These are phyloP conservation scores for Chironomus tepperi DNA, from an alignment of 1,140 invertebrate genomes.

Conservation along the genomic window DNA sequence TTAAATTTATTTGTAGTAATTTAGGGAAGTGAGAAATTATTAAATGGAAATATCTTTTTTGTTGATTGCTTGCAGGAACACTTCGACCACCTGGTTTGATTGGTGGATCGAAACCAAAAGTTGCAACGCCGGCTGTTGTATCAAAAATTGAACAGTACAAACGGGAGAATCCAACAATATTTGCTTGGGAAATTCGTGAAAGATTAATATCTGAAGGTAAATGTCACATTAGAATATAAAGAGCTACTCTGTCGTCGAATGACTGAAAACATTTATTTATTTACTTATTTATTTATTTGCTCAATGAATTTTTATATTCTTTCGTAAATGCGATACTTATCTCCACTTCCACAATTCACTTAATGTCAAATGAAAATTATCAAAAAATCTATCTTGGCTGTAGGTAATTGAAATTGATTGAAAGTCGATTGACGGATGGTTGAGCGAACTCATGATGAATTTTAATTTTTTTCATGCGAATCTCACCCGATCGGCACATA, in stretches of 20 bases:
- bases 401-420: conserved; percentile 10
- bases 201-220: conserved; percentile 90
- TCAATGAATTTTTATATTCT: conserved; percentile 10
- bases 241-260: background rate
- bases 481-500: too few relatives aligned
- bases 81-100: conserved; percentile 90
- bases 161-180: conserved; percentile 93
- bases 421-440: background rate
- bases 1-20: too few relatives aligned
- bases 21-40: too few relatives aligned
- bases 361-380: conserved; percentile 1
- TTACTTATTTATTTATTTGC: conserved; percentile 1
- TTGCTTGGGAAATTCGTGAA: conserved; percentile 94
- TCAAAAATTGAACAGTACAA: conserved; percentile 96
- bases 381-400: background rate
- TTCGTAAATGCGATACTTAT: background rate
- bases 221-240: conserved; percentile 29
- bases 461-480: background rate
- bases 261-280: background rate
- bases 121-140: conserved; percentile 91
- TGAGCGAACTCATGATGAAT: background rate
- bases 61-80: conserved; percentile 56
- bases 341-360: background rate
- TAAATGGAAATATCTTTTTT: background rate
- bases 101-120: conserved; percentile 97